A percentile compares a stretch with the other conserved stretches of the same genome.
Evolutionary conservation across 2,888 invertebrate genomes (phyloP).

Genomic region (Chloroclysta siterata): DNA sequence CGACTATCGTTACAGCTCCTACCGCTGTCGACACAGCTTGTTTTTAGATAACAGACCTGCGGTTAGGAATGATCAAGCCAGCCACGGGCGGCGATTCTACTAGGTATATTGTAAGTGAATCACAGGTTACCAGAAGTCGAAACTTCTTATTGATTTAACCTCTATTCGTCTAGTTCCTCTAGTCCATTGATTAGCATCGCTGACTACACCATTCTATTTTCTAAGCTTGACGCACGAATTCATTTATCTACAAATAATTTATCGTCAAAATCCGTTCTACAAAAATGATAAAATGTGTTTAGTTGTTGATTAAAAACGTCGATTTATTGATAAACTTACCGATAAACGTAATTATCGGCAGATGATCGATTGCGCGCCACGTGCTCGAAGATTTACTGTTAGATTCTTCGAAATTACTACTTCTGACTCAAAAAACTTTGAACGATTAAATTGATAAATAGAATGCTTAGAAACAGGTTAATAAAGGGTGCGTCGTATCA

Average conservation of each 20-base stretch:
- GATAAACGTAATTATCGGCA: slow-evolving; percentile 9
- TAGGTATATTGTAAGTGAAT: too few species aligned
- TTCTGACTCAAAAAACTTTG: not conserved
- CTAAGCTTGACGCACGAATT: not conserved
- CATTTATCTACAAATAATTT: slow-evolving; percentile 2
- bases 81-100: too few species aligned
- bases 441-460: not conserved
- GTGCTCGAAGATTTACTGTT: not conserved
- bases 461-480: too few species aligned
- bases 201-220: not conserved
- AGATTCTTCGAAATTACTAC: slow-evolving; percentile 3
- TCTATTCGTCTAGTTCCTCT: too few species aligned
- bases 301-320: slow-evolving; percentile 22
- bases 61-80: too few species aligned
- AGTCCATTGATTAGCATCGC: not conserved
- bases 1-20: too few species aligned
- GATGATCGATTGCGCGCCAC: slow-evolving; percentile 1
- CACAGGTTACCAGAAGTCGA: too few species aligned
- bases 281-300: slow-evolving; percentile 29
- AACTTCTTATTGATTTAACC: too few species aligned
- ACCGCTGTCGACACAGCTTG: too few species aligned
- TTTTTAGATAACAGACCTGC: too few species aligned
- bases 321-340: slow-evolving; percentile 27
- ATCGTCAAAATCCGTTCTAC: slow-evolving; percentile 18
- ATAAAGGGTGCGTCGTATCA: too few species aligned